Evolutionary conservation across 2,888 invertebrate species (phyloP).

Genomic region (Tenthredo mesomela): DNA sequence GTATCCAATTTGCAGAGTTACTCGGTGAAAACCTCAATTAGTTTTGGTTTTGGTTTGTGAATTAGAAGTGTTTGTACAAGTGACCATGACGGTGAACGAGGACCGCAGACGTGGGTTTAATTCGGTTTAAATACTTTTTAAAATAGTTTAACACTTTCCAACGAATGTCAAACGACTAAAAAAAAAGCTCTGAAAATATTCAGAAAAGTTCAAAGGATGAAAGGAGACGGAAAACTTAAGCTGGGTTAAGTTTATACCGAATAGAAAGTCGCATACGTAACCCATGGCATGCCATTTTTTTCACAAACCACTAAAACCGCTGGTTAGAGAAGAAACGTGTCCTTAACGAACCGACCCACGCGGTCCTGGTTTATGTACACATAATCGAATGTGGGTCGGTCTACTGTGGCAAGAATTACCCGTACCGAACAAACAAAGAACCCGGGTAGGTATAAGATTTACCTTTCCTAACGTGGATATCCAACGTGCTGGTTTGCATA

Average conservation of each 20-base stretch:
- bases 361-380: neutral
- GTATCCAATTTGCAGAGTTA: neutral
- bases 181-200: neutral
- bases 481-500: neutral
- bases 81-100: neutral
- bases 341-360: constrained; percentile 31
- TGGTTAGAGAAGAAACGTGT: constrained; percentile 17
- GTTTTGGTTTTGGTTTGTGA: neutral
- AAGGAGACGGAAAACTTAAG: neutral
- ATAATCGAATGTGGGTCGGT: constrained; percentile 17
- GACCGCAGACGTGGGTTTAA: neutral
- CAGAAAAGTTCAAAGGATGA: neutral
- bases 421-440: constrained; percentile 12
- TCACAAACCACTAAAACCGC: neutral
- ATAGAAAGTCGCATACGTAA: neutral
- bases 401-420: constrained; percentile 16
- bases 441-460: constrained; percentile 1
- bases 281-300: neutral
- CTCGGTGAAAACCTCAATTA: neutral
- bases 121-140: neutral
- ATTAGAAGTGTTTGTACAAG: neutral
- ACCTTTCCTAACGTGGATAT: neutral
- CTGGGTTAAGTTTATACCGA: neutral
- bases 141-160: constrained; percentile 1
- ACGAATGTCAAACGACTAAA: neutral